Evolutionary conservation across 2,113 vertebrate genomes (phyloP).

Genomic region (Ailurus styani): DNA sequence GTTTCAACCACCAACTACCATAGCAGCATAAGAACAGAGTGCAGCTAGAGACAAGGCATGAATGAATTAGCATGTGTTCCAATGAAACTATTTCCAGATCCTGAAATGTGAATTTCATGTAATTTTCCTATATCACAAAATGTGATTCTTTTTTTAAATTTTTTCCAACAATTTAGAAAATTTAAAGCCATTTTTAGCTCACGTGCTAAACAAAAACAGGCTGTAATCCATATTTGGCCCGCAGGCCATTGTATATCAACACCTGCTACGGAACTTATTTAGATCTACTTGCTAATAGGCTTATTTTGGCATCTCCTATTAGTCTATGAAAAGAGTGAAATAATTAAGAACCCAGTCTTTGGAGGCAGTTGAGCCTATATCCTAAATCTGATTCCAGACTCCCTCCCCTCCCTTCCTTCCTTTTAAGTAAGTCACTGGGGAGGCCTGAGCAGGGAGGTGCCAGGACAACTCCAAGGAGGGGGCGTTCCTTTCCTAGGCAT

Average conservation of each 20-base stretch:
- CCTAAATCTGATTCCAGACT: not conserved
- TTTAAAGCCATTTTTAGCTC: not conserved
- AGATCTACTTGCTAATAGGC: not conserved
- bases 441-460: no score
- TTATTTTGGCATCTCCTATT: not conserved
- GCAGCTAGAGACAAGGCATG: not conserved
- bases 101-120: not conserved
- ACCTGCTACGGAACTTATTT: not conserved
- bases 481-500: rapidly evolving
- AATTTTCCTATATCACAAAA: not conserved
- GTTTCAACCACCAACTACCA: not conserved
- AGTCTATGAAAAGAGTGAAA: not conserved
- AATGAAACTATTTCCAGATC: rapidly evolving
- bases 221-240: not conserved
- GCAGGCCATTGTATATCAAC: rapidly evolving
- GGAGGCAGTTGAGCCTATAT: not conserved
- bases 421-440: not conserved
- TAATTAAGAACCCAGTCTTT: not conserved
- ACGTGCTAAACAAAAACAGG: not conserved
- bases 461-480: not conserved
- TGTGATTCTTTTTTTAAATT: not conserved
- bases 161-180: not conserved
- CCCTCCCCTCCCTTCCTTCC: not conserved
- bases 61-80: rapidly evolving
- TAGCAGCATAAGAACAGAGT: rapidly evolving